Conservation (phyloP, 2,113 vertebrate genomes). For the Dicrurus megarhynchus region DNA sequence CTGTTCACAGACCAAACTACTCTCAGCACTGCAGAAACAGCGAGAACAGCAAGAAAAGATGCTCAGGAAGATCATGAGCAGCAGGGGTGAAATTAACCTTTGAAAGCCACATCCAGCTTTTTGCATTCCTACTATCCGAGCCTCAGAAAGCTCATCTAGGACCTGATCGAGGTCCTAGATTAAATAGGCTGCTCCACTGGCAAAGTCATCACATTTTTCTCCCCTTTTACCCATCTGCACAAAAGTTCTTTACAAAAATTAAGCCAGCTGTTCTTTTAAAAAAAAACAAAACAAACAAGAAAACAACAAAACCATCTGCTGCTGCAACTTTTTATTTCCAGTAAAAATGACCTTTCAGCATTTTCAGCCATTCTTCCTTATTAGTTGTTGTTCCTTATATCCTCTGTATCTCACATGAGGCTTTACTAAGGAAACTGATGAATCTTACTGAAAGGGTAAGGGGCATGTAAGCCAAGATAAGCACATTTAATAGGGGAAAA, state of each 20-base stretch:
- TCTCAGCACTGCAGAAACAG: neutral
- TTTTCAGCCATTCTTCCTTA: neutral
- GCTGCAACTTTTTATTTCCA: neutral
- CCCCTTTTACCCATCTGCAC: neutral
- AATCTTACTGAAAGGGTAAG: neutral
- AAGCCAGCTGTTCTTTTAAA: neutral
- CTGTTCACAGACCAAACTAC: neutral
- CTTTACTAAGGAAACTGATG: neutral
- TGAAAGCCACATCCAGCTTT: neutral
- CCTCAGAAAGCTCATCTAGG: neutral
- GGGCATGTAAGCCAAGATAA: neutral
- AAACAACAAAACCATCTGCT: neutral
- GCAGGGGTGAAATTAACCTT: neutral
- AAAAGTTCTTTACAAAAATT: neutral
- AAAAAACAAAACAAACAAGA: neutral
- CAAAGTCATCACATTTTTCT: neutral
- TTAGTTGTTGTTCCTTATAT: neutral
- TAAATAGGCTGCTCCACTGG: neutral
- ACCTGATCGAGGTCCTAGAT: accelerated
- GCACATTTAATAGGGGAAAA: neutral
- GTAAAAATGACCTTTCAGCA: neutral
- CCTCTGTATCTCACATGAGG: neutral
- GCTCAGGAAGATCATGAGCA: neutral
- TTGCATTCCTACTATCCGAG: neutral
- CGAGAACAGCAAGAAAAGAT: neutral